A percentile compares a stretch with the other conserved stretches of the same genome.
phyloP scores from a whole-genome alignment of 2,113 vertebrate species.

The Peromyscus californicus region DNA sequence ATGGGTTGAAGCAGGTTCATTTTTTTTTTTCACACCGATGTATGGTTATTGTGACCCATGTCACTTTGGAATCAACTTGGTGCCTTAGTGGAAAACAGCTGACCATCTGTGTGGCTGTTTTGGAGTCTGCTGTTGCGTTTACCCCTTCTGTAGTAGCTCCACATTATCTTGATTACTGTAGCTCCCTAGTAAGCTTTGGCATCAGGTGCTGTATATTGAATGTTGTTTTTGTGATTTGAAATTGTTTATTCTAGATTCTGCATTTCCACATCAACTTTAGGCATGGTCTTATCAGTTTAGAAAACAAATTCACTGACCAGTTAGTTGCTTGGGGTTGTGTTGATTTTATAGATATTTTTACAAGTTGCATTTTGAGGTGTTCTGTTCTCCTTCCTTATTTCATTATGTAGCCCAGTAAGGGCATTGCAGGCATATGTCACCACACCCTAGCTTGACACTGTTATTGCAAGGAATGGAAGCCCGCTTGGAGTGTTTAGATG shows the following conservation, averaged over 20 bases:
- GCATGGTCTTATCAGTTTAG: neutral
- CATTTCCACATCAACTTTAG: neutral
- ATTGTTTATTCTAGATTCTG: slow-evolving; percentile 15
- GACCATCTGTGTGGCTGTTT: neutral
- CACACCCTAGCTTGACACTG: neutral
- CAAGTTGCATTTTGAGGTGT: neutral
- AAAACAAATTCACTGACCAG: neutral
- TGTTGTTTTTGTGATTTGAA: neutral
- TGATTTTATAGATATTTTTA: neutral
- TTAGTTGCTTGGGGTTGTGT: neutral
- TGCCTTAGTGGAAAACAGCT: neutral
- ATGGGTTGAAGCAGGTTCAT: neutral
- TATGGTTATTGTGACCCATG: neutral
- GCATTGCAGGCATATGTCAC: neutral
- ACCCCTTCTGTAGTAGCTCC: neutral
- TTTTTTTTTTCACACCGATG: neutral
- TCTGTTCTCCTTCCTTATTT: neutral
- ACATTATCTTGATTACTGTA: neutral
- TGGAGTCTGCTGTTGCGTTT: neutral
- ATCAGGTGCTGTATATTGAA: neutral
- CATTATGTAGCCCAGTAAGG: neutral
- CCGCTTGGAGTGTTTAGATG: neutral
- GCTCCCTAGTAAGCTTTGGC: neutral
- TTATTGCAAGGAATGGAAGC: neutral
- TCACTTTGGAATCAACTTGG: neutral